Base-by-base conservation (phyloP, 2,113 vertebrate genomes). In the Anguilla rostrata region DNA sequence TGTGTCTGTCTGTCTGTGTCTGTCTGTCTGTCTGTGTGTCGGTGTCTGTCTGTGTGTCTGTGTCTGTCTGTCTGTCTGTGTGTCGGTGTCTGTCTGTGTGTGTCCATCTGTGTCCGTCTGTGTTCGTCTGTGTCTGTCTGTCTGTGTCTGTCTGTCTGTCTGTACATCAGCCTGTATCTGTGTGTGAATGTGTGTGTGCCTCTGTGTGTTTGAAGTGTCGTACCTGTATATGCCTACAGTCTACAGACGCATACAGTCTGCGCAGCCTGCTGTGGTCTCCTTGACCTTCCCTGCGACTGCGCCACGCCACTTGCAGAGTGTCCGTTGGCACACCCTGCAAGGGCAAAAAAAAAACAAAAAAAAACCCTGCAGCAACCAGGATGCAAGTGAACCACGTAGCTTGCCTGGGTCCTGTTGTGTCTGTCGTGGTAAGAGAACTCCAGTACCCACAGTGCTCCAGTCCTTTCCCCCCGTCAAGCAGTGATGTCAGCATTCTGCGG, bases 311-410 rank as follows among this genome's bases (percentile, higher is more conserved):
- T 80, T 46, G 75, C 49, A 80, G 78, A 78, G 79, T 79, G 78
- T 75, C 46, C 46, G 57, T 85, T 85, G 39, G 78, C 84, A 85
- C 57, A 57, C 49, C 78, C 84, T 34, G 16, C 71, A 34, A n/a
- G 43, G 66, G 71, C 71, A 66, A 85, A 34, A 34, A 34, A 34
- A 34, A 34, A 34, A 34, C 0, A 34, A 34, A 34, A 34, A 34
- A 34, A 85, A 78, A 85, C 84, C 84, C 84, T 39, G 84, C 71
- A 85, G 78, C 84, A 85, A 85, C 84, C 78, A 46, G 84, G 84
- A 85, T 46, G 46, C 83, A 34, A 79, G 66, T 78, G 84, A 43
- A 53, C 41, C 43, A 46, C 34, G 34, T 34, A 34, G 34, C 34
- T 34, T 46, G 43, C 43, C 43, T 2, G 5, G 43, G 4, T 46